Evolutionary conservation across 2,797 vertebrate species (phyloP).

Genomic region (Artibeus jamaicensis): DNA sequence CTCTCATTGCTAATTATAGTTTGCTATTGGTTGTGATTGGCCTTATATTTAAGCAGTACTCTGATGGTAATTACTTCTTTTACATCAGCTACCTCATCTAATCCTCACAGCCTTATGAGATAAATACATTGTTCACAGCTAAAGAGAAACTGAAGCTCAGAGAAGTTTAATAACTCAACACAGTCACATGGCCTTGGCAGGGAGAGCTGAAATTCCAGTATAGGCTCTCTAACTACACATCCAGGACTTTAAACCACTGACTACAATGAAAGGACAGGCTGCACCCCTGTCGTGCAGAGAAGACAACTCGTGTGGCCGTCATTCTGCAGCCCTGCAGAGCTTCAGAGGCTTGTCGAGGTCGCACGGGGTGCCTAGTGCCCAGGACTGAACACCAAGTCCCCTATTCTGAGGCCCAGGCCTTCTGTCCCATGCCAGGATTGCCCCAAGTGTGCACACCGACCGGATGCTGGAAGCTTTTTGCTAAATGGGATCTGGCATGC

Average conservation of each 20-base stretch:
- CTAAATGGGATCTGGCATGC: background rate
- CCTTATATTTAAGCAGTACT: background rate
- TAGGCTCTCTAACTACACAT: background rate
- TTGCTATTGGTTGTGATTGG: background rate
- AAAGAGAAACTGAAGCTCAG: background rate
- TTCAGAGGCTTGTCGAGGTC: background rate
- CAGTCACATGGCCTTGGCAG: background rate
- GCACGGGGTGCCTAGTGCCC: background rate
- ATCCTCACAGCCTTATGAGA: background rate
- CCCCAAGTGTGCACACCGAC: fast-evolving
- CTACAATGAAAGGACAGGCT: background rate
- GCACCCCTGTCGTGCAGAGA: background rate
- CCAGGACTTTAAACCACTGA: background rate
- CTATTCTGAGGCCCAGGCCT: background rate
- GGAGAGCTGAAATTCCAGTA: background rate
- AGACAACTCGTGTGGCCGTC: background rate
- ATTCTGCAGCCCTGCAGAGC: background rate
- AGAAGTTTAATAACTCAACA: background rate
- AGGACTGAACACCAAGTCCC: background rate
- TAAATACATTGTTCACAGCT: background rate
- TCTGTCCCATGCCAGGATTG: background rate
- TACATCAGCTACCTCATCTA: background rate
- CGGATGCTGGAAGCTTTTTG: background rate
- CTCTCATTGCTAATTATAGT: background rate
- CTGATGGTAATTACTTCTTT: background rate